phyloP scores from a whole-genome alignment of 2,888 invertebrate genomes.

The Nycteola revayana region DNA sequence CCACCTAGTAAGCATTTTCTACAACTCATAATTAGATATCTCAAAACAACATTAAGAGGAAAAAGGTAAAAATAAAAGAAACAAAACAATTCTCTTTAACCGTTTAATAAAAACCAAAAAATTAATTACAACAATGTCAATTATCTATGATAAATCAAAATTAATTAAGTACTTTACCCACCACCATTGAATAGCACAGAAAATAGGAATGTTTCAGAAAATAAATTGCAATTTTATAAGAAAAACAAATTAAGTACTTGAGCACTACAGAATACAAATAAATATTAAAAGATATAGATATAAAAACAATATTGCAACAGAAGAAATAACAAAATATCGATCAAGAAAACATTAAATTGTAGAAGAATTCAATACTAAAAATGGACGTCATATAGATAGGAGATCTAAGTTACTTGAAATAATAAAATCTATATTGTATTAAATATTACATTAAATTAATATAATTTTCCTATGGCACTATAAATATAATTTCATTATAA shows the following conservation, averaged over 20 bases:
- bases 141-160: constrained; percentile 45
- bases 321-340: neutral
- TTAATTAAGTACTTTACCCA: constrained; percentile 67
- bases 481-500: constrained; percentile 43
- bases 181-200: constrained; percentile 50
- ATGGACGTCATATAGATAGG: constrained; percentile 48
- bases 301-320: constrained; percentile 7
- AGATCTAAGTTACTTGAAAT: constrained; percentile 42
- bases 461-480: constrained; percentile 67
- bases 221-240: constrained; percentile 23
- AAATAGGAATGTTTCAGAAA: constrained; percentile 34
- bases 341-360: constrained; percentile 14
- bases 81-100: constrained; percentile 56
- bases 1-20: too few species aligned
- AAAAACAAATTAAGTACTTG: constrained; percentile 16
- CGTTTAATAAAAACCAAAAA: constrained; percentile 76
- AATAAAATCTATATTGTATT: constrained; percentile 24
- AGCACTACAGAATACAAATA: constrained; percentile 3
- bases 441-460: constrained; percentile 37
- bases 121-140: constrained; percentile 54
- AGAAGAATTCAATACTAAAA: constrained; percentile 28
- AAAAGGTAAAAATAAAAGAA: constrained; percentile 46
- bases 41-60: neutral
- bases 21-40: neutral
- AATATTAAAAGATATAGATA: too few species aligned